These are phyloP conservation scores for Dicaeum eximium DNA, from an alignment of 2,113 vertebrate species.

Conservation along the genomic window DNA sequence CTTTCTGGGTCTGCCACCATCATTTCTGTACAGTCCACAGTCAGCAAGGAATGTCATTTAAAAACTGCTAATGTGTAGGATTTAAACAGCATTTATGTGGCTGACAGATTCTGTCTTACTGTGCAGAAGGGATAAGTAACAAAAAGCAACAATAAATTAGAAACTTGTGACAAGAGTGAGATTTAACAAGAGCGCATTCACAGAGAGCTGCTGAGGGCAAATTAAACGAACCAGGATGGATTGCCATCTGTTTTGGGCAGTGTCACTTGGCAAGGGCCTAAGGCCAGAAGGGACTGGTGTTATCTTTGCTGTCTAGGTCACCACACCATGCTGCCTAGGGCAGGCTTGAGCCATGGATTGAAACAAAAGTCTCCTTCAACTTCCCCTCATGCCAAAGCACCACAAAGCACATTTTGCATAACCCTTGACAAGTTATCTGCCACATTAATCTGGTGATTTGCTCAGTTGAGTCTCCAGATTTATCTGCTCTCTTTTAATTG, in stretches of 20 bases:
- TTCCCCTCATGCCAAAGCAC: neutral
- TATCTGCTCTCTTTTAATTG: slow-evolving; percentile 41
- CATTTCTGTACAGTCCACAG: neutral
- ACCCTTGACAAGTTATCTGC: neutral
- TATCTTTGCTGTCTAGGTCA: neutral
- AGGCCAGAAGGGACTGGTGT: slow-evolving; percentile 15
- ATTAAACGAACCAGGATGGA: neutral
- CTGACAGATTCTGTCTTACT: neutral
- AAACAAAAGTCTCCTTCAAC: neutral
- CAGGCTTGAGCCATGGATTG: neutral
- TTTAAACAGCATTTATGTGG: slow-evolving; percentile 6
- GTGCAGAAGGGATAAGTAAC: neutral
- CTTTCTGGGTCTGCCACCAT: neutral
- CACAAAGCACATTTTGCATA: neutral
- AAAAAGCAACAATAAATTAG: neutral
- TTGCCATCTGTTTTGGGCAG: slow-evolving; percentile 50
- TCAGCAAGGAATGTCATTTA: neutral
- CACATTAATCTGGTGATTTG: neutral
- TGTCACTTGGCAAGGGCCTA: slow-evolving; percentile 8
- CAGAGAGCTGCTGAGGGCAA: slow-evolving; percentile 22
- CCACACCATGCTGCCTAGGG: neutral
- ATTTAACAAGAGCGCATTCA: neutral
- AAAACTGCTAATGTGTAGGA: neutral
- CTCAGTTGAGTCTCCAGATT: neutral
- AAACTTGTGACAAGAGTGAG: neutral